Evolutionary conservation across 2,797 vertebrate species (phyloP).

Genomic region (Crenuchus spilurus): DNA sequence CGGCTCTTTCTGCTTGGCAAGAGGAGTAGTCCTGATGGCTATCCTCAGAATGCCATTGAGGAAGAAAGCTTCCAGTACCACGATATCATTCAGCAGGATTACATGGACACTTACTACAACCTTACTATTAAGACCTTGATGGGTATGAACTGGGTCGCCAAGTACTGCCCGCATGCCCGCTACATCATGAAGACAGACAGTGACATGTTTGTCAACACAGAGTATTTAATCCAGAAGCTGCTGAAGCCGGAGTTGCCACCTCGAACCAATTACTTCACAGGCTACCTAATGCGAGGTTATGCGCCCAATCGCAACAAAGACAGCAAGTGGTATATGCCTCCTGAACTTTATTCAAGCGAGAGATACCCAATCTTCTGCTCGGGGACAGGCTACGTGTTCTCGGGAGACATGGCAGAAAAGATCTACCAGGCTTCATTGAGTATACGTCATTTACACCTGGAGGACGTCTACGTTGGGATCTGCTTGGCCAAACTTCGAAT

Average conservation of each 20-base stretch:
- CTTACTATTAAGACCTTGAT: conserved; percentile 97
- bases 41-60: conserved; percentile 84
- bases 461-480: conserved; percentile 98
- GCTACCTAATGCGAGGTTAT: conserved; percentile 97
- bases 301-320: conserved; percentile 97
- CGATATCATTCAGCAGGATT: conserved; percentile 96
- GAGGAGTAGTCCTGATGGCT: conserved; percentile 73
- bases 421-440: conserved; percentile 95
- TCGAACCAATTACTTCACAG: conserved; percentile 91
- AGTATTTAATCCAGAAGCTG: conserved; percentile 97
- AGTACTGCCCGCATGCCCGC: conserved; percentile 83
- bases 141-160: conserved; percentile 99
- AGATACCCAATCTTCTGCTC: conserved; percentile 98
- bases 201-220: conserved; percentile 99
- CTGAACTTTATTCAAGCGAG: conserved; percentile 95
- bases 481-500: conserved; percentile 96
- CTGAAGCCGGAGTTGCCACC: conserved; percentile 91
- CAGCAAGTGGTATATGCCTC: conserved; percentile 99
- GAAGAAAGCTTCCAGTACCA: conserved; percentile 89
- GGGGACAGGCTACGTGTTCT: conserved; percentile 97
- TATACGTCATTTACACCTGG: conserved; percentile 93
- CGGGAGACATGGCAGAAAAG: conserved; percentile 93
- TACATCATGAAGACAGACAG: conserved; percentile 99
- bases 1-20: conserved; percentile 90
- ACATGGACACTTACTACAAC: conserved; percentile 96